These are phyloP conservation scores for Taeniopygia guttata DNA, from an alignment of 2,797 vertebrate species.

Conservation along the genomic window DNA sequence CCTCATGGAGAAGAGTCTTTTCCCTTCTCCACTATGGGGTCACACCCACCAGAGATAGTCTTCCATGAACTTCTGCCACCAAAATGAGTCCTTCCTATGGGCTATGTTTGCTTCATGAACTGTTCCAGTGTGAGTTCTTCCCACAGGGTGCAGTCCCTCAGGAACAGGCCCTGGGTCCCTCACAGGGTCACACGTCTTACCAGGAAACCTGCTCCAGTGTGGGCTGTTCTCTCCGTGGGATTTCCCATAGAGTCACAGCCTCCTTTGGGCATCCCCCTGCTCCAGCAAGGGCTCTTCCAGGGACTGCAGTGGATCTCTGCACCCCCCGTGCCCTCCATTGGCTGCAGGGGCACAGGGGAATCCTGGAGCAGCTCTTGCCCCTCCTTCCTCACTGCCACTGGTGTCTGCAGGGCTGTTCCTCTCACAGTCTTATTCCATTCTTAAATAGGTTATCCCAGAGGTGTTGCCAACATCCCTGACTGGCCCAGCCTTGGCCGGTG, in stretches of 20 bases:
- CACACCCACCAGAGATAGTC: not conserved
- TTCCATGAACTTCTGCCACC: not conserved
- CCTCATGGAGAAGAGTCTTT: not conserved
- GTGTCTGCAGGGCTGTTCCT: not conserved
- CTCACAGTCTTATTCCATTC: not conserved
- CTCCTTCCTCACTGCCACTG: not conserved
- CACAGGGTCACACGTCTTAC: not conserved
- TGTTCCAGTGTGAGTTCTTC: not conserved
- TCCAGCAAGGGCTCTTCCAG: not conserved
- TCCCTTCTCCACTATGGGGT: not conserved
- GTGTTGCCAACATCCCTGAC: not conserved
- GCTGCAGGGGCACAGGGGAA: not conserved
- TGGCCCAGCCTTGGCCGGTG: not conserved
- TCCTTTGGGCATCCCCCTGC: not conserved
- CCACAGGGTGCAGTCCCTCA: not conserved
- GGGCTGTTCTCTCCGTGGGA: not conserved
- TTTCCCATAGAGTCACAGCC: not conserved
- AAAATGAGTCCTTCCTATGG: rapidly evolving
- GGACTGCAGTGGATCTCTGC: not conserved
- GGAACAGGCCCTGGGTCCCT: not conserved
- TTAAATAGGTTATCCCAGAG: not conserved
- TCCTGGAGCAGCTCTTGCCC: not conserved
- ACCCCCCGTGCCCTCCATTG: rapidly evolving
- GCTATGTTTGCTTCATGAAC: not conserved
- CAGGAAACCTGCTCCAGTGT: not conserved